Evolutionary conservation across 2,113 vertebrate species (phyloP), one percentile per base, ranked within the genome.

Genomic region (Talpa occidentalis): DNA sequence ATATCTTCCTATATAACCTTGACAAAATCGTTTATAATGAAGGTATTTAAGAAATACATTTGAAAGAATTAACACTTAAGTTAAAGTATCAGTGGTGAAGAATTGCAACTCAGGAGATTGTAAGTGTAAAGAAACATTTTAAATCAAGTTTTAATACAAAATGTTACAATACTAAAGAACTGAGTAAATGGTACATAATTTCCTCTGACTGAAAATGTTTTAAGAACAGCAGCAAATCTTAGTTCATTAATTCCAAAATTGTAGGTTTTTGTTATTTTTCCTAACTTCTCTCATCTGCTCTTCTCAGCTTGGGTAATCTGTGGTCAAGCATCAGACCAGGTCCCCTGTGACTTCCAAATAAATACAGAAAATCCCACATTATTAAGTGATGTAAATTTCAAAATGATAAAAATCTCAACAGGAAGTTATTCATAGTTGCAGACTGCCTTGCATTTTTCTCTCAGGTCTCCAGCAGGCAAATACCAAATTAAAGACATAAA

Each of bases 111-210:
- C 3, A 92, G 62, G 72, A 90, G 56, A 86, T 6, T 76, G 4
- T 37, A 86, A 94, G 54, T 37, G 73, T 59, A 67, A 59, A 77
- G 42, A 94, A 93, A 90, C 66, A 93, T 87, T 93, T 93, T 54
- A 95, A 95, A 90, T 76, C 28, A 93, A 62, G 35, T 85, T 91
- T 95, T 83, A 73, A 93, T 44, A 94, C 28, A 88, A 96, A 96
- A 79, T 94, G 54, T 86, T 87, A 88, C 52, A 90, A 83, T 60
- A 89, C 0, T 77, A 60, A 52, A 95, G 72, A 90, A 91, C 42
- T 22, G 62, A 72, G 2, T 95, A 74, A 67, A 40, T 37, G 88
- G 47, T 67, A 95, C 93, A 47, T 73, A 64, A 82, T 52, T 93
- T 93, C 17, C 24, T 94, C 49, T 62, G 92, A 86, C 19, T 94